Evolutionary conservation across 30 jellyfish, hydroid and myxozoan genomes (phyloP), one percentile per base, ranked within the genome.

Genomic region (Kudoa iwatai): DNA sequence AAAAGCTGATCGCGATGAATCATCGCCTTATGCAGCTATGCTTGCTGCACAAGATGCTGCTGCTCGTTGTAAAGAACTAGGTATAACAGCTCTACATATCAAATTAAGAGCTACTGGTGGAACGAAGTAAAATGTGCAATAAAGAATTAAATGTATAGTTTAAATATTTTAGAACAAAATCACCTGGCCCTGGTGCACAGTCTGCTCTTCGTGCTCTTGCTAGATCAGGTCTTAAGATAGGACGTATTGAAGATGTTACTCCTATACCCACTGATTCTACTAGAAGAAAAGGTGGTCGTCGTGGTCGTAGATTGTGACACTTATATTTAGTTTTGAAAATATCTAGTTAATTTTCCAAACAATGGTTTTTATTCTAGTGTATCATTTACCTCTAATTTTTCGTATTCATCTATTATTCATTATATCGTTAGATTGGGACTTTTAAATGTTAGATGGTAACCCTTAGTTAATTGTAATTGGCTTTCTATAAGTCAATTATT

Each of bases 151-250:
- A n/a, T 6, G 35, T 2, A 16, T 50, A 9, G 6, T 18, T 9
- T 1, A 31, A 14, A 4, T 4, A 1, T 28, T 30, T 33, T 43
- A 48, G 98, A 50, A 79, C 98, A 18, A 79, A 79, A 43, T 62
- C 98, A 1, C 98, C 98, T 20, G 98, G 98, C 21, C 98, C 98
- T 20, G 98, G 98, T 25, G 98, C 98, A 21, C 98, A 79, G 50
- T 79, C 98, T 40, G 98, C 98, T n/a, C 63, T 79, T 10, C 60
- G 98, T 25, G 98, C 98, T 16, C 60, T 79, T 17, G 98, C 98
- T 20, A 64, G 98, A 12, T 64, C 98, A 32, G 98, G 98, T 24
- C 57, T 79, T 88, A 79, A 79, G 47, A 79, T 79, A 32, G 98
- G 98, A 4, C 51, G 98, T 45, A 79, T 79, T 28, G 98, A 79